These are phyloP conservation scores for Neocloeon triangulifer DNA, from an alignment of 1,140 invertebrate species.

Conservation along the genomic window DNA sequence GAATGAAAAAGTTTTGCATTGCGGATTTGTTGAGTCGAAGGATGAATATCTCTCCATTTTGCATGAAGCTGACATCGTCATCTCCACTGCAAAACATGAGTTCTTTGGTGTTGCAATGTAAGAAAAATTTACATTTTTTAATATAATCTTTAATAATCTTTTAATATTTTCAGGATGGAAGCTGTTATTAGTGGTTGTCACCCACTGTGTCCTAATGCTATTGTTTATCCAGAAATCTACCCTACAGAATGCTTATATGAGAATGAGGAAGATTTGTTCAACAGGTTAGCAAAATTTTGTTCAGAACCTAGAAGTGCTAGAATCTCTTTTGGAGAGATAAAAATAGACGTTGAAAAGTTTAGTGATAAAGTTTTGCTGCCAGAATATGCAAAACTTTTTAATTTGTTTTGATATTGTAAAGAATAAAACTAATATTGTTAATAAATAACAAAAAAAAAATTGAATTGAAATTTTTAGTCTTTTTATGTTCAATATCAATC, in stretches of 20 bases:
- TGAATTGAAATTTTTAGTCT: no score
- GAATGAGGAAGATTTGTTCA: slow-evolving; percentile 25
- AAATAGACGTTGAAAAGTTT: no score
- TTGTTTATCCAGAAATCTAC: slow-evolving; percentile 56
- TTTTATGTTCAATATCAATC: no score
- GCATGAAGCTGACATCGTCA: slow-evolving; percentile 29
- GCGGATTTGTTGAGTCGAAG: slow-evolving; percentile 30
- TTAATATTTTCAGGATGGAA: slow-evolving; percentile 29
- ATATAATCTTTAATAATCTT: slow-evolving; percentile 5
- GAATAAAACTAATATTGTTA: no score
- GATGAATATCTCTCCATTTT: slow-evolving; percentile 33
- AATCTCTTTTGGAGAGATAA: no score
- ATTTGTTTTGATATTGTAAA: no score
- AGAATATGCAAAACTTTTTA: no score
- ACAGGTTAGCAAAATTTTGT: slow-evolving; percentile 24
- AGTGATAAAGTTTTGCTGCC: no score
- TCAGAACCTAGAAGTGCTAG: slow-evolving; percentile 16
- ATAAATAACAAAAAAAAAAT: no score
- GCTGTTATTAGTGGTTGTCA: slow-evolving; percentile 39
- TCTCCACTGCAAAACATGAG: slow-evolving; percentile 53
- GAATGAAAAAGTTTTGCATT: slow-evolving; percentile 27
- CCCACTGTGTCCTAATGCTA: slow-evolving; percentile 38
- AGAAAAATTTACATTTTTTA: slow-evolving; percentile 11
- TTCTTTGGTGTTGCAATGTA: slow-evolving; percentile 54
- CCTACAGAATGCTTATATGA: slow-evolving; percentile 33